Evolutionary conservation across 2,113 vertebrate species (phyloP).

Genomic region (Aspidoscelis tigris): DNA sequence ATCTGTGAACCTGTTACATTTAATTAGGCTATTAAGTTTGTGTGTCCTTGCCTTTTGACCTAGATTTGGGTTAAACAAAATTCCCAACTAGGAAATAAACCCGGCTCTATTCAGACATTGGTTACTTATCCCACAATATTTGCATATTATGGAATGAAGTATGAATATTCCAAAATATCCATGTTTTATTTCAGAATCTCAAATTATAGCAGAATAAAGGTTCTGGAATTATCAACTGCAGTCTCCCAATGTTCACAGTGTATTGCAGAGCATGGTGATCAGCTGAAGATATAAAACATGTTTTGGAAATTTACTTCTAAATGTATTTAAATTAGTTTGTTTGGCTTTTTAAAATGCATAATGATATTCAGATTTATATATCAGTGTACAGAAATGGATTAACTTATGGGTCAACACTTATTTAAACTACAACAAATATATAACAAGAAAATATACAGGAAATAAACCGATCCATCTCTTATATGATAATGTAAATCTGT

Average conservation of each 20-base stretch:
- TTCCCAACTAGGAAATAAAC: neutral
- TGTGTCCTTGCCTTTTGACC: neutral
- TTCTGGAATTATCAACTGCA: neutral
- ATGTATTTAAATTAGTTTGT: too few species aligned
- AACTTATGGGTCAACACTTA: neutral
- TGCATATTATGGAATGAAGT: too few species aligned
- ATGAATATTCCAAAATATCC: too few species aligned
- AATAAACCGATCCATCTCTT: neutral
- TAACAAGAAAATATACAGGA: neutral
- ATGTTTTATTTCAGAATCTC: too few species aligned
- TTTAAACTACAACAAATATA: too few species aligned
- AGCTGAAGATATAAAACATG: neutral
- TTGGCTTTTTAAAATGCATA: too few species aligned
- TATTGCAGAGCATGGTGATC: neutral
- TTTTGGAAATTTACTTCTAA: neutral
- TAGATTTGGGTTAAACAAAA: constrained; percentile 1
- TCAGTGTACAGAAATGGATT: neutral
- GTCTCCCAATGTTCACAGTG: too few species aligned
- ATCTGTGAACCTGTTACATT: constrained; percentile 1
- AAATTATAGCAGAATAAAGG: neutral
- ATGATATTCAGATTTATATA: too few species aligned
- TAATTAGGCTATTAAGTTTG: neutral
- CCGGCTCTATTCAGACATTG: too few species aligned
- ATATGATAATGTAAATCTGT: too few species aligned
- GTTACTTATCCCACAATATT: too few species aligned